Conservation (phyloP, 2,797 vertebrate species). For the Cacajao melanocephalus region DNA sequence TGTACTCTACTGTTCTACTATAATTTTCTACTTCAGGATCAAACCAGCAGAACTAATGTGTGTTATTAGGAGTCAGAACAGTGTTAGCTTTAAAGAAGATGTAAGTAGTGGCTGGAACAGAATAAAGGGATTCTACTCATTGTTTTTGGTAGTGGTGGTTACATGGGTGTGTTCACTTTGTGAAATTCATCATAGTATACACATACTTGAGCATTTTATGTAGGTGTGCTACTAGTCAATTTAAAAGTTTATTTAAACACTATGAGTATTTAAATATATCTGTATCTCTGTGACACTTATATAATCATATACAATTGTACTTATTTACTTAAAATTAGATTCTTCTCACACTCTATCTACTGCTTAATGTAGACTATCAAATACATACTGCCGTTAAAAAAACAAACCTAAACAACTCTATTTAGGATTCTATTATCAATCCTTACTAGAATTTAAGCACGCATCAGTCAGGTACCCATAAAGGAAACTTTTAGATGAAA, state of each 20-base stretch:
- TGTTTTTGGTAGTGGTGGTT: neutral
- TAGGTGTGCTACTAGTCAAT: neutral
- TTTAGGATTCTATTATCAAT: constrained; percentile 46
- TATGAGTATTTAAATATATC: neutral
- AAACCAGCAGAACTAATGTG: neutral
- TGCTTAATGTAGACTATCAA: neutral
- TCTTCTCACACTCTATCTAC: neutral
- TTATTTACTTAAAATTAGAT: constrained; percentile 14
- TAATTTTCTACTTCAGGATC: neutral
- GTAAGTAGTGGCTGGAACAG: neutral
- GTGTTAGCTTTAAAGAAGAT: rapidly evolving
- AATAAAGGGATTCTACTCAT: no score
- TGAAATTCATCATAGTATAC: neutral
- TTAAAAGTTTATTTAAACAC: neutral
- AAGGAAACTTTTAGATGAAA: constrained; percentile 67
- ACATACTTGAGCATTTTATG: neutral
- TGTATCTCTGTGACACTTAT: neutral
- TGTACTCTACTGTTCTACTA: no score
- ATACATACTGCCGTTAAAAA: neutral
- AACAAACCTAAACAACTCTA: constrained; percentile 22
- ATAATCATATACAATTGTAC: neutral
- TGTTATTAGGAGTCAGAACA: neutral
- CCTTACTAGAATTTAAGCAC: constrained; percentile 41
- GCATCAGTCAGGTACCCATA: constrained; percentile 52
- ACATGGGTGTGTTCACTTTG: neutral